Conservation (phyloP, 2,113 vertebrate genomes). For the Arenaria interpres region DNA sequence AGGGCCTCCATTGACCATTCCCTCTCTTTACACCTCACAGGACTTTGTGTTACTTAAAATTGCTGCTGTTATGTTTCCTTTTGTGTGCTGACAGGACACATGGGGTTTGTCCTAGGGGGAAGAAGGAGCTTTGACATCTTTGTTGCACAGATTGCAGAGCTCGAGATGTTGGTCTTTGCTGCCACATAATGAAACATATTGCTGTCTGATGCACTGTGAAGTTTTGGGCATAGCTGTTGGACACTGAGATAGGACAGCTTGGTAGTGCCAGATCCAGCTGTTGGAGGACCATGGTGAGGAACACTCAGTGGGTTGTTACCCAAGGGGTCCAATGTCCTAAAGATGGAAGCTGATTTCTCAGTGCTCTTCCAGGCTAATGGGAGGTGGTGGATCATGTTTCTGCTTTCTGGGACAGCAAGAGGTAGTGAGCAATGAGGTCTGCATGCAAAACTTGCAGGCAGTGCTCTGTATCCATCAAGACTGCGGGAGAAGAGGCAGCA, state of each 20-base stretch:
- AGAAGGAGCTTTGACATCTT: neutral
- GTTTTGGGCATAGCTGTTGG: neutral
- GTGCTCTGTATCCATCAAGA: neutral
- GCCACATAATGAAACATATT: neutral
- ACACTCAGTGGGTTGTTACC: neutral
- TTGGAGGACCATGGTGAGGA: neutral
- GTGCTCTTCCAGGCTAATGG: neutral
- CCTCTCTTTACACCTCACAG: neutral
- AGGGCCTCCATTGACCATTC: neutral
- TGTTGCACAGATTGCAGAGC: neutral
- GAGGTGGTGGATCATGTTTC: neutral
- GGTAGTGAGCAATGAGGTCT: neutral
- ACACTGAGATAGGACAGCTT: neutral
- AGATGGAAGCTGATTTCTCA: neutral
- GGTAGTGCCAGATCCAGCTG: neutral
- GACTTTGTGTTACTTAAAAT: neutral
- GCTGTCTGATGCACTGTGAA: neutral
- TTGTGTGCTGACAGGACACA: rapidly evolving
- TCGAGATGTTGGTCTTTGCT: neutral
- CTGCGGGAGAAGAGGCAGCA: neutral
- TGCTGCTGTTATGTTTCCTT: neutral
- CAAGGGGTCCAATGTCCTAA: neutral
- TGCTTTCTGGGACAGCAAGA: neutral
- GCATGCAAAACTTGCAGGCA: neutral
- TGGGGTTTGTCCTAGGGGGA: neutral